These are phyloP conservation scores for Wasmannia auropunctata DNA, from an alignment of 1,140 invertebrate genomes.

Conservation along the genomic window DNA sequence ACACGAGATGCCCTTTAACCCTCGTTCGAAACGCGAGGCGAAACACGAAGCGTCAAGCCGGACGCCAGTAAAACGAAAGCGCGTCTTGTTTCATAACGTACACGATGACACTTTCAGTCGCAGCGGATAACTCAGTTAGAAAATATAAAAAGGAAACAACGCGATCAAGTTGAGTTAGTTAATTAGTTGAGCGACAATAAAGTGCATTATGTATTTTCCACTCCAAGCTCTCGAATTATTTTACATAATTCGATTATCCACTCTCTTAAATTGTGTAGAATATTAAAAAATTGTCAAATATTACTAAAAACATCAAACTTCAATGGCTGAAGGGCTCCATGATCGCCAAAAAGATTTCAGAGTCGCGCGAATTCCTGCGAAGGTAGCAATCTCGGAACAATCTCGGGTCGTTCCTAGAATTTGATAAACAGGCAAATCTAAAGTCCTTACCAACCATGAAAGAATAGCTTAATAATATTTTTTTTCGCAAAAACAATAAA, in stretches of 20 bases:
- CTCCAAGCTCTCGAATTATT: background rate
- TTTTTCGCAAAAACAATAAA: background rate
- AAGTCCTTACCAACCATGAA: background rate
- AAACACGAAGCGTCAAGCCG: slow-evolving; percentile 7
- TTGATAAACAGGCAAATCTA: slow-evolving; percentile 13
- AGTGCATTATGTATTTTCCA: background rate
- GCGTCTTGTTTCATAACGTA: background rate
- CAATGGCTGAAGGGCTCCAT: background rate
- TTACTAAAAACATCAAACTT: background rate
- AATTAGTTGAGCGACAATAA: background rate
- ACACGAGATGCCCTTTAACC: slow-evolving; percentile 18
- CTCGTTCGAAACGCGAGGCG: background rate
- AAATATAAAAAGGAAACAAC: background rate
- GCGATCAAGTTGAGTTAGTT: background rate
- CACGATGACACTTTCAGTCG: background rate
- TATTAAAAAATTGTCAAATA: background rate
- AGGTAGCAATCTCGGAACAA: background rate
- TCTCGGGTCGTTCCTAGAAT: background rate
- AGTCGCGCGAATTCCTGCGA: background rate
- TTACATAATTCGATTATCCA: too few relatives aligned
- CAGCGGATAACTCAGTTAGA: background rate
- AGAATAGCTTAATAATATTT: background rate
- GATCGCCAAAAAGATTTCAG: background rate
- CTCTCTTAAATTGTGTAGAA: background rate
- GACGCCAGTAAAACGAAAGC: background rate